Base-by-base conservation (phyloP, 1,140 invertebrate species). In the Conus betulinus region DNA sequence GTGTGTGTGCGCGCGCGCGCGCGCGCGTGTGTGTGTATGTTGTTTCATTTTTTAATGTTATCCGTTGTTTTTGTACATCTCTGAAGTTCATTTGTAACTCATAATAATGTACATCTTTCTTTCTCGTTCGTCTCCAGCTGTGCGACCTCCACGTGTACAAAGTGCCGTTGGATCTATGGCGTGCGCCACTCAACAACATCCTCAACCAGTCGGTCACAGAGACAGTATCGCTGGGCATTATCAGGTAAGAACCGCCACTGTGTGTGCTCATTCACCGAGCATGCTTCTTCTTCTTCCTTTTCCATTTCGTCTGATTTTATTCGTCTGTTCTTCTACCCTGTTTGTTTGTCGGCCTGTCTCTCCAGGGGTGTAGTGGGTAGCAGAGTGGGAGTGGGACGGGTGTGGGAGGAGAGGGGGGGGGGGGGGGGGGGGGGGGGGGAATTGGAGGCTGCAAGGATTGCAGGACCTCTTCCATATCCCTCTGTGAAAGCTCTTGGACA, bases 81-180 rank as follows among this genome's bases (percentile, higher is more conserved):
- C 39, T 3, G 39, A 39, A 39, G 39, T 39, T 39, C 39, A 39
- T 39, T 39, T 1, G 39, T 39, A 39, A 39, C 39, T 4, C 78
- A 81, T 6, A 2, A 78, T 78, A 10, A 78, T 78, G 23, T 39
- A 78, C n/a, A 10, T 78, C n/a, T 57, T 74, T 3, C 5, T 85
- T 11, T 25, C 52, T 78, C 17, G 20, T 88, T 27, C 79, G 25
- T 91, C 92, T 91, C 27, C 92, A 95, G 95, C 89, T 95, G 82
- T 93, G 94, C 85, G 95, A 96, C 91, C 88, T 96, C 17, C 95
- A 96, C 92, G 92, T 96, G 52, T 96, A 96, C 90, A 90, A 95
- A 78, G 93, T 96, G 39, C 95, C 95, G 52, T 90, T 91, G 83
- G 93, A 94, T 55, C 90, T 95, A 89, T 96, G 95, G 95, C 90